phyloP scores from a whole-genome alignment of 2,888 invertebrate genomes.

The Acrobeloides nanus region DNA sequence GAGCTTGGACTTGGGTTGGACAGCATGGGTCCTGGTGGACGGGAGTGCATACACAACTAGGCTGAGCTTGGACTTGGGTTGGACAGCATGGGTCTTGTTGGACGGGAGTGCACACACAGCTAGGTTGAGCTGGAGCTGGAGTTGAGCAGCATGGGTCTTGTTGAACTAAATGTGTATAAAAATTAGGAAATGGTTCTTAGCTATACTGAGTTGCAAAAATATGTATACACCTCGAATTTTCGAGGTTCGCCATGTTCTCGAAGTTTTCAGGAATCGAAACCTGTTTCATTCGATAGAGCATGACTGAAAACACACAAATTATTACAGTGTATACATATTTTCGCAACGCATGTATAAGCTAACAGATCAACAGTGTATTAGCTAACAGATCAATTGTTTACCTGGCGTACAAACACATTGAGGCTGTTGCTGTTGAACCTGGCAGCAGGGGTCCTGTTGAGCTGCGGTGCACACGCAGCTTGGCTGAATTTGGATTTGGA shows the following conservation, averaged over 20 bases:
- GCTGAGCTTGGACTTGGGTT: constrained; percentile 3
- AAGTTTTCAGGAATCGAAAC: no score
- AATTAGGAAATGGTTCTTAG: no score
- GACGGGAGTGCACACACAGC: constrained; percentile 7
- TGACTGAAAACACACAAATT: no score
- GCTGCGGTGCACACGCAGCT: constrained; percentile 8
- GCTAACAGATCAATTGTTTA: constrained; percentile 5
- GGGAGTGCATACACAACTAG: neutral
- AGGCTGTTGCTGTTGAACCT: constrained; percentile 8
- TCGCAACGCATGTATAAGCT: no score
- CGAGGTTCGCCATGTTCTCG: no score
- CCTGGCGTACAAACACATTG: neutral
- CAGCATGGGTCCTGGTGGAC: neutral
- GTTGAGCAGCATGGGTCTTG: constrained; percentile 22
- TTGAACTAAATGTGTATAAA: constrained; percentile 2
- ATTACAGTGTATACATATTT: no score
- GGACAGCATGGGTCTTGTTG: constrained; percentile 11
- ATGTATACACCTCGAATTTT: no score
- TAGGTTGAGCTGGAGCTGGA: constrained; percentile 10
- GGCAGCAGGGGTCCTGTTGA: constrained; percentile 11
- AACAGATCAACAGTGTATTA: no score
- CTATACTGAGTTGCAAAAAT: no score
- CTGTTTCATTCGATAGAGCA: no score
- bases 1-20: neutral
- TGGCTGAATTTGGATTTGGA: constrained; percentile 5